phyloP scores from a whole-genome alignment of 2,113 vertebrate genomes.

The Psittacus erithacus region DNA sequence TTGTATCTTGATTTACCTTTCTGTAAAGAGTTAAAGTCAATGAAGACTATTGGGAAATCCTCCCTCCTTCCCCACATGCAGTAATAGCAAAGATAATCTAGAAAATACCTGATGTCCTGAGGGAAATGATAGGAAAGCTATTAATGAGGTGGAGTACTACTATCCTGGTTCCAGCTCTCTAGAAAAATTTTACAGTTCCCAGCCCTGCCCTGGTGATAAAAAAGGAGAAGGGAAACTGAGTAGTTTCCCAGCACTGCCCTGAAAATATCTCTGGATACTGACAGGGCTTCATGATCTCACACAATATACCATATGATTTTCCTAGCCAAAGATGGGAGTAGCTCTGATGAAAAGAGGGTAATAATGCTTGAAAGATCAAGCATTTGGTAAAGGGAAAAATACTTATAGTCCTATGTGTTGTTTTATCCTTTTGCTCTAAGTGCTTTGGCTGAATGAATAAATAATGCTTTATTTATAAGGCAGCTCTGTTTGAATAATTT shows the following conservation, averaged over 20 bases:
- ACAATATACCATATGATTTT: neutral
- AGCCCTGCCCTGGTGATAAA: constrained; percentile 18
- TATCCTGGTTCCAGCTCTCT: neutral
- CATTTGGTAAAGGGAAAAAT: neutral
- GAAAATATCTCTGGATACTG: neutral
- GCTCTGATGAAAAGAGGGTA: neutral
- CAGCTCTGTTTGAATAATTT: neutral
- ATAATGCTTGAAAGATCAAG: neutral
- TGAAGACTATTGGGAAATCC: neutral
- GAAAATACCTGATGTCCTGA: constrained; percentile 6
- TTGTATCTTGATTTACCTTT: neutral
- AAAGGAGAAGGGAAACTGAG: neutral
- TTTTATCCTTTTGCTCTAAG: neutral
- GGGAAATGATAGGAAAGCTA: neutral
- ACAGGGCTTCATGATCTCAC: neutral
- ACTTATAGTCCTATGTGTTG: neutral
- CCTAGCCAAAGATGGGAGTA: neutral
- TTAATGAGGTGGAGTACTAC: constrained; percentile 30
- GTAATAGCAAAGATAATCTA: neutral
- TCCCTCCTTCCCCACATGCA: neutral
- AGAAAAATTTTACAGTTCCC: neutral
- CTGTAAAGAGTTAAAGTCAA: neutral
- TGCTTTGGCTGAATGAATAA: neutral
- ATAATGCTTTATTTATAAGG: neutral
- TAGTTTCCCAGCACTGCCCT: constrained; percentile 25